phyloP scores from a whole-genome alignment of 2,888 invertebrate species.

The Allacma fusca region DNA sequence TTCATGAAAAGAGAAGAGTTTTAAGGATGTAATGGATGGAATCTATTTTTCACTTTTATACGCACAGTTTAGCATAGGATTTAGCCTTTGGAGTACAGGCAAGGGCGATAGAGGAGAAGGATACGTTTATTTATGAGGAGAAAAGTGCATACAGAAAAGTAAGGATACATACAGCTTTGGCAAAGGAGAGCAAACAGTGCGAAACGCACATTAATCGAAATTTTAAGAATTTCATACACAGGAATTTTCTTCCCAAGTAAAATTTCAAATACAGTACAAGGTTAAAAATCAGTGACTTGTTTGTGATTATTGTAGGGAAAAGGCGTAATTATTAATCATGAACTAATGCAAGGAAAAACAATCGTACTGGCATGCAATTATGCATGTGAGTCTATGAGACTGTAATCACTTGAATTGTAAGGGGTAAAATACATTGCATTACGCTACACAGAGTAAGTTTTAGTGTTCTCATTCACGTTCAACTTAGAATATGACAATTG shows the following conservation, averaged over 20 bases:
- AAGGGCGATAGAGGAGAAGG: too few species aligned
- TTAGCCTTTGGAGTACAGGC: not conserved
- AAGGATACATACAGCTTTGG: not conserved
- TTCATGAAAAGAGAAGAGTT: not conserved
- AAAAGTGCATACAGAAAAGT: too few species aligned
- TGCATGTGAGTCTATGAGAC: too few species aligned
- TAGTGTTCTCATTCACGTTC: too few species aligned
- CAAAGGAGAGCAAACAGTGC: not conserved
- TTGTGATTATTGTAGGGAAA: not conserved
- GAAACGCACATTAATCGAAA: not conserved
- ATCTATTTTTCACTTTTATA: slow-evolving; percentile 4
- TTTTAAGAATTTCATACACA: not conserved
- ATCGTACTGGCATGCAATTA: too few species aligned
- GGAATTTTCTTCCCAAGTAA: not conserved
- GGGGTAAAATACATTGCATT: too few species aligned
- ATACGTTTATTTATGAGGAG: not conserved
- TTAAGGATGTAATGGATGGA: not conserved
- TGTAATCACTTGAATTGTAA: too few species aligned
- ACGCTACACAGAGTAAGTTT: too few species aligned
- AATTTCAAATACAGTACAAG: not conserved
- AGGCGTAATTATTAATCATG: not conserved
- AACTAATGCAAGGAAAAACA: too few species aligned
- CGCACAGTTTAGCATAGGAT: not conserved
- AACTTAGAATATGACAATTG: too few species aligned
- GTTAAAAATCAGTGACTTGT: not conserved